These are phyloP conservation scores for Celastrina argiolus DNA, from an alignment of 2,888 invertebrate genomes.

Conservation along the genomic window DNA sequence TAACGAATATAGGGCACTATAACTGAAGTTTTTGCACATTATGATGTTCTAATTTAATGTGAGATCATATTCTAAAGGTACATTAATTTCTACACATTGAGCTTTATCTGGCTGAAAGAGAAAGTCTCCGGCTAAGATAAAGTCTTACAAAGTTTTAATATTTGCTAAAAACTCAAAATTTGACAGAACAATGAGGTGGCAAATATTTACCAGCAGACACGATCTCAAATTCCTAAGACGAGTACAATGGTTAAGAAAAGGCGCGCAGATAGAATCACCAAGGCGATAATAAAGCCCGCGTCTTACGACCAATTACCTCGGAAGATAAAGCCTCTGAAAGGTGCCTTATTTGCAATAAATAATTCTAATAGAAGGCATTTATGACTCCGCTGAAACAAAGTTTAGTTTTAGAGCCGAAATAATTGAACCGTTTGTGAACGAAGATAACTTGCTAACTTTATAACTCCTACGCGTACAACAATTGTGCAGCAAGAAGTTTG, in stretches of 20 bases:
- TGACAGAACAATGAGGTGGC: neutral
- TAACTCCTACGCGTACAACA: neutral
- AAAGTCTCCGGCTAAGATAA: neutral
- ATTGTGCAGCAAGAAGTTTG: neutral
- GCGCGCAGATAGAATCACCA: slow-evolving; percentile 44
- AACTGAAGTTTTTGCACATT: too few relatives aligned
- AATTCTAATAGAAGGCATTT: slow-evolving; percentile 29
- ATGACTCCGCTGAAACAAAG: slow-evolving; percentile 19
- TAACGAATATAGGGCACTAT: too few relatives aligned
- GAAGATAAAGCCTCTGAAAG: slow-evolving; percentile 60
- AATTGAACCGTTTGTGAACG: slow-evolving; percentile 2
- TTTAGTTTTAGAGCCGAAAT: slow-evolving; percentile 19
- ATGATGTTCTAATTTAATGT: neutral
- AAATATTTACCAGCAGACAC: neutral
- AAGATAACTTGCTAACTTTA: neutral
- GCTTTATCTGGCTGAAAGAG: neutral
- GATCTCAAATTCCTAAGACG: slow-evolving; percentile 3
- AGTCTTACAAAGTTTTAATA: neutral
- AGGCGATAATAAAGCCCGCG: slow-evolving; percentile 48
- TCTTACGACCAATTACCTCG: slow-evolving; percentile 63
- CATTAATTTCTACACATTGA: neutral
- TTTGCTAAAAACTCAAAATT: neutral
- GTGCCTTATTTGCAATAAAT: slow-evolving; percentile 37
- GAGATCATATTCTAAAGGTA: neutral
- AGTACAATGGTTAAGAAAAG: slow-evolving; percentile 50